Percentiles rank a stretch among this genome's conserved stretches.
Evolutionary conservation across 53 echinoderm and acorn worm species (phyloP).

Genomic region (Patiria pectinifera): DNA sequence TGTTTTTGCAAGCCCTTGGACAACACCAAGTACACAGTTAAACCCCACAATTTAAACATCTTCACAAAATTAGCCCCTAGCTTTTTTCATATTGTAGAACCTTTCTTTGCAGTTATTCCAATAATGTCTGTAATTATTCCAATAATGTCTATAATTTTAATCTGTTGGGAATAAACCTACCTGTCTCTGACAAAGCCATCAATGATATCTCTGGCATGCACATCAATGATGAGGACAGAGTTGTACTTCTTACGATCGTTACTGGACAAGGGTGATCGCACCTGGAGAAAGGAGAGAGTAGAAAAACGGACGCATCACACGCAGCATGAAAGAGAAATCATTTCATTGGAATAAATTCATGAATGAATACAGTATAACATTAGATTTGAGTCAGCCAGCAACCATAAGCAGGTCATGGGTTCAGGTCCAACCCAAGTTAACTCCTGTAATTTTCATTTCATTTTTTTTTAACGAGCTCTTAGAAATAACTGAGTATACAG

Average conservation of each 20-base stretch:
- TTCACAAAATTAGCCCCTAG: background rate
- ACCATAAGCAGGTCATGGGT: too few relatives aligned
- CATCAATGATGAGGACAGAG: constrained; percentile 97
- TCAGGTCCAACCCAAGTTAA: too few relatives aligned
- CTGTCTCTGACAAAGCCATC: constrained; percentile 99
- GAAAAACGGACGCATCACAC: background rate
- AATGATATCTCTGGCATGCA: constrained; percentile 98
- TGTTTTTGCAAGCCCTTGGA: too few relatives aligned
- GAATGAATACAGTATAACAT: background rate
- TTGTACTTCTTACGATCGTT: constrained; percentile 97
- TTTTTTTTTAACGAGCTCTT: too few relatives aligned
- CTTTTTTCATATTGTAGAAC: too few relatives aligned
- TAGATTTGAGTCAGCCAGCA: too few relatives aligned
- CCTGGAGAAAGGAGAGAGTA: constrained; percentile 55
- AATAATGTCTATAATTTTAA: background rate
- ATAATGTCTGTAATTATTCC: too few relatives aligned
- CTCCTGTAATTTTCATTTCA: too few relatives aligned
- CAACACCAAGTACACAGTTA: too few relatives aligned
- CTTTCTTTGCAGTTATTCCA: background rate
- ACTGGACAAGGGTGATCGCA: constrained; percentile 94
- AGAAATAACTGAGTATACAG: too few relatives aligned
- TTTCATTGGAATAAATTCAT: background rate
- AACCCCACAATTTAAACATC: too few relatives aligned
- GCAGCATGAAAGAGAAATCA: background rate
- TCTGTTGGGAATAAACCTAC: constrained; percentile 50